These are phyloP conservation scores for Acrocyrtus sp. DNA, from an alignment of 2,888 invertebrate species.

Conservation along the genomic window DNA sequence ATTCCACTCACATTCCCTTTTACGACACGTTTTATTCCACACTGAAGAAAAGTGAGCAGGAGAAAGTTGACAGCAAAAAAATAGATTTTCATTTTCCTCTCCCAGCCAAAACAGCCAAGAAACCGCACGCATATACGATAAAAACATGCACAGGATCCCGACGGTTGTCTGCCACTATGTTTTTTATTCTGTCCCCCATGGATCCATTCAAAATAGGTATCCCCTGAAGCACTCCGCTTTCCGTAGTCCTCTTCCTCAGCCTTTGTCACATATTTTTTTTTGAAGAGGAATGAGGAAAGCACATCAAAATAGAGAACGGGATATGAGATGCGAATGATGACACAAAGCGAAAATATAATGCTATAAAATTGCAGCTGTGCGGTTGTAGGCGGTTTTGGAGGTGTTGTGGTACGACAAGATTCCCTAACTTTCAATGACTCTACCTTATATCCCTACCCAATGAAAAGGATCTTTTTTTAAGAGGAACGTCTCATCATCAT, in stretches of 20 bases:
- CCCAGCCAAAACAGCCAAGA: neutral
- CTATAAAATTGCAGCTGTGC: too few relatives aligned
- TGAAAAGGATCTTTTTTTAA: too few relatives aligned
- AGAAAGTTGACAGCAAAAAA: too few relatives aligned
- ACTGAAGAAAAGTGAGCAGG: neutral
- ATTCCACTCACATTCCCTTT: neutral
- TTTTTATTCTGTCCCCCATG: slow-evolving; percentile 21
- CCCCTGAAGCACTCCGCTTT: slow-evolving; percentile 24
- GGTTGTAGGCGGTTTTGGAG: too few relatives aligned
- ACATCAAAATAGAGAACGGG: neutral
- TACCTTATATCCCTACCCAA: too few relatives aligned
- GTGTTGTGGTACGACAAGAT: too few relatives aligned
- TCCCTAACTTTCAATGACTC: too few relatives aligned
- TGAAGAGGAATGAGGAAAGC: neutral
- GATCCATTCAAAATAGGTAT: slow-evolving; percentile 16
- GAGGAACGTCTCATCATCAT: too few relatives aligned
- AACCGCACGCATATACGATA: neutral
- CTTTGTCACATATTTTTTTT: too few relatives aligned
- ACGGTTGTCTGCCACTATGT: slow-evolving; percentile 3
- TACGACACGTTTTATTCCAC: neutral
- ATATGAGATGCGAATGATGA: slow-evolving; percentile 16
- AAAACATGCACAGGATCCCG: neutral
- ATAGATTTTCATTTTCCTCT: neutral
- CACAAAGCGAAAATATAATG: slow-evolving; percentile 9
- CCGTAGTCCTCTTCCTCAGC: neutral